Evolutionary conservation across 2,888 invertebrate genomes (phyloP), one percentile per base, ranked within the genome.

Genomic region (Stramonita haemastoma): DNA sequence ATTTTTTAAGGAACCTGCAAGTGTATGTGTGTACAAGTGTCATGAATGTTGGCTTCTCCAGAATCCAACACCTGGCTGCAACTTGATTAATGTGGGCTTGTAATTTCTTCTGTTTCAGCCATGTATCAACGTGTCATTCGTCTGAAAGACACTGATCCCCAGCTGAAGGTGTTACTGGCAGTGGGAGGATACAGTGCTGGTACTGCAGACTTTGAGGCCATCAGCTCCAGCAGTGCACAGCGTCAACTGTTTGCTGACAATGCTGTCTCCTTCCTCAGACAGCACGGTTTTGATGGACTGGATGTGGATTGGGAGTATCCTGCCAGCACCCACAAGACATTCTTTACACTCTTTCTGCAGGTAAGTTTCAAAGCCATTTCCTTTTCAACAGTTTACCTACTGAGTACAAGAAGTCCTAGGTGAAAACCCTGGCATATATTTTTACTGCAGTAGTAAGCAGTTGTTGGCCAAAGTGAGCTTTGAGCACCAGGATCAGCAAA

Each of bases 111-210:
- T 34, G 13, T 83, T 34, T 32, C 79, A 79, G 79, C 29, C 4
- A 11, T 79, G 13, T 79, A 79, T 32, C 13, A 34, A 22, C 29
- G 79, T 32, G 34, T 79, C n/a, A 29, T 79, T 6, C 29, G 13
- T 13, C 19, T 85, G 57, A 85, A 85, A 57, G 5, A n/a, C 0
- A 26, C 4, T 15, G 57, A 85, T 56, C 57, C 84, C n/a, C 57
- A 85, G n/a, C 57, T 85, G 29, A 85, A 85, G 84, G 29, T 85
- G n/a, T 46, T 85, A 29, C 84, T 85, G 57, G 56, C 84, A 29
- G 57, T 85, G 57, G 99, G 99, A 77, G 87, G 87, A 46, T 79
- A 79, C 77, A 57, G n/a, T 22, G 73, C 79, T 29, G 56, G 56
- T 5, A 29, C 77, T n/a, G 83, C 83, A 83, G 87, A 26, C 17